Percentiles rank a stretch among this genome's conserved stretches.
phyloP scores from a whole-genome alignment of 2,888 invertebrate genomes.

The Stenotaenia linearis region DNA sequence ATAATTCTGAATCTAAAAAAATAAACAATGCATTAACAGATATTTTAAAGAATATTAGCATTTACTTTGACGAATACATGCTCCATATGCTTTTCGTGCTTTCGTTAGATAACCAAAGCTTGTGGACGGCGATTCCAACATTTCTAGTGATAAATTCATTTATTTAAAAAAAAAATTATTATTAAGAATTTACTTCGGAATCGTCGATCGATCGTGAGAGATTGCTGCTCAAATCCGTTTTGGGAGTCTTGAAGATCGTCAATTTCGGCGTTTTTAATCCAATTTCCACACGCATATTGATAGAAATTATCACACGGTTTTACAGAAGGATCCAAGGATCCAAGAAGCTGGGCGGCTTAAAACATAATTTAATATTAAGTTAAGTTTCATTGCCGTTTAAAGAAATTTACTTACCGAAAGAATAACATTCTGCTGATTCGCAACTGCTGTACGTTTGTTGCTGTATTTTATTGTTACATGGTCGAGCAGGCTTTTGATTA shows the following conservation, averaged over 20 bases:
- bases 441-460: too few species aligned
- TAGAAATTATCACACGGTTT: conserved; percentile 88
- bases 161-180: too few species aligned
- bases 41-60: too few species aligned
- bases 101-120: neutral
- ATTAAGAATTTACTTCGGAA: neutral
- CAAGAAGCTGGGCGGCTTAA: neutral
- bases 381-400: too few species aligned
- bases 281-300: conserved; percentile 52
- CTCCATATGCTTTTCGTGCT: neutral
- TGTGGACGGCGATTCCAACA: neutral
- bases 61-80: neutral
- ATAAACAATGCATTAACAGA: too few species aligned
- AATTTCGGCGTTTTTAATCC: conserved; percentile 53
- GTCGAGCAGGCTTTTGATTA: too few species aligned
- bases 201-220: neutral
- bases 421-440: neutral
- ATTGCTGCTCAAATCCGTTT: neutral
- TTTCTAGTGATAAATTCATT: neutral
- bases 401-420: neutral
- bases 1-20: too few species aligned
- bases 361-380: too few species aligned
- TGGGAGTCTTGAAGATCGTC: neutral
- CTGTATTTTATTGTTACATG: too few species aligned
- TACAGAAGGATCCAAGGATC: conserved; percentile 61